phyloP scores from a whole-genome alignment of 2,888 invertebrate genomes.

The Crepidodera aurea region DNA sequence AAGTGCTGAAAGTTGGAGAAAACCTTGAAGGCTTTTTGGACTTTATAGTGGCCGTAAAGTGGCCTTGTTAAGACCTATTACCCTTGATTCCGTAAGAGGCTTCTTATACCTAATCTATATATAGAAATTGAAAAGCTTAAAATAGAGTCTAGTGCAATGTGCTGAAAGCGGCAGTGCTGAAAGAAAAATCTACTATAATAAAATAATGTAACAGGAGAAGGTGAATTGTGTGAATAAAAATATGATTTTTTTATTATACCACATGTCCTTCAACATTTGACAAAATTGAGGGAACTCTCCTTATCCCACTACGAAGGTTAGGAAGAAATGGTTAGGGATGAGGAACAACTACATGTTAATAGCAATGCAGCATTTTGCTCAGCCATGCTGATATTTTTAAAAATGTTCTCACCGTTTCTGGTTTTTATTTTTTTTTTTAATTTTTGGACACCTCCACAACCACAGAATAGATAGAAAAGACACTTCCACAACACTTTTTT shows the following conservation, averaged over 20 bases:
- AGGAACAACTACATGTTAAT: constrained; percentile 50
- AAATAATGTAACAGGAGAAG: constrained; percentile 60
- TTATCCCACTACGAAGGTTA: constrained; percentile 73
- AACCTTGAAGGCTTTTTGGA: no score
- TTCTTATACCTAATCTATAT: no score
- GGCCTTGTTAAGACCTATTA: no score
- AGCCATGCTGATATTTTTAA: constrained; percentile 54
- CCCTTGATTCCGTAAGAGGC: no score
- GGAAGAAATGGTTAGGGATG: constrained; percentile 53
- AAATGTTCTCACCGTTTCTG: constrained; percentile 57
- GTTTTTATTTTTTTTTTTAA: constrained; percentile 28
- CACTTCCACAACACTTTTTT: constrained; percentile 26
- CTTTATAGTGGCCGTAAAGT: no score
- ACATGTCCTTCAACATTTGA: constrained; percentile 30
- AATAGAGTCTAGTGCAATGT: constrained; percentile 36
- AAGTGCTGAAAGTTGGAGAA: no score
- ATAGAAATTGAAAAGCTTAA: constrained; percentile 3
- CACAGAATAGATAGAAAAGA: constrained; percentile 23
- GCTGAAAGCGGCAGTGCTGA: constrained; percentile 42
- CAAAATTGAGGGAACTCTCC: constrained; percentile 74
- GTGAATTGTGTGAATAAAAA: constrained; percentile 54
- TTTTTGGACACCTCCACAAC: constrained; percentile 23
- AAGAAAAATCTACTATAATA: constrained; percentile 44
- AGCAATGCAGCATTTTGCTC: constrained; percentile 46
- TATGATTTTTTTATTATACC: constrained; percentile 24